Evolutionary conservation across 2,888 invertebrate species (phyloP).

Genomic region (Reticulitermes lucifugus): DNA sequence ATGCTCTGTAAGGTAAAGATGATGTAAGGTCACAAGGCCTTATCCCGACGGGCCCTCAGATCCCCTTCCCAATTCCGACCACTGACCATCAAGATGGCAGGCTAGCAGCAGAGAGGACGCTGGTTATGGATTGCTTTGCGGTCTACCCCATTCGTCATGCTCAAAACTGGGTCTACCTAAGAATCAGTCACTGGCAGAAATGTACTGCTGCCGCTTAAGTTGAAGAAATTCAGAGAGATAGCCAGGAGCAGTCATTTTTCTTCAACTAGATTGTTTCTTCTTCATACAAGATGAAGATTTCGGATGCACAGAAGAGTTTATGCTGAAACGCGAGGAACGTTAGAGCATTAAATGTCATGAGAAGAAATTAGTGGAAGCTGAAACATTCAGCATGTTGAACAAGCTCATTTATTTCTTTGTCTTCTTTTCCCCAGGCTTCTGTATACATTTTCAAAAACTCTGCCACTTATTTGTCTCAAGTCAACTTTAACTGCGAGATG

Average conservation of each 20-base stretch:
- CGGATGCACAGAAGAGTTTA: background rate
- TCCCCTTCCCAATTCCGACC: background rate
- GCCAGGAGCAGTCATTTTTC: constrained; percentile 16
- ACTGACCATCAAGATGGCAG: background rate
- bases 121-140: constrained; percentile 37
- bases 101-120: background rate
- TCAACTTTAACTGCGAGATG: too few species aligned
- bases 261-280: background rate
- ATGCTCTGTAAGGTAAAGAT: background rate
- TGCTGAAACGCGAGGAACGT: constrained; percentile 3
- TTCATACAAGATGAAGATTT: constrained; percentile 15
- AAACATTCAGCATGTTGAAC: background rate
- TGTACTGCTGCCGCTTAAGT: background rate
- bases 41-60: background rate
- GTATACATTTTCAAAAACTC: too few species aligned
- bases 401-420: too few species aligned
- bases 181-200: constrained; percentile 29
- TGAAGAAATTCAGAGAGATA: constrained; percentile 22
- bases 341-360: background rate
- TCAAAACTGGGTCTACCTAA: constrained; percentile 42
- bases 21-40: background rate
- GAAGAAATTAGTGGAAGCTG: constrained; percentile 3
- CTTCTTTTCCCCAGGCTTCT: too few species aligned
- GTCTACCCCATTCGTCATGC: constrained; percentile 29
- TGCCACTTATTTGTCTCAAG: too few species aligned